Evolutionary conservation across 2,797 vertebrate species (phyloP).

Genomic region (Chiloscyllium punctatum): DNA sequence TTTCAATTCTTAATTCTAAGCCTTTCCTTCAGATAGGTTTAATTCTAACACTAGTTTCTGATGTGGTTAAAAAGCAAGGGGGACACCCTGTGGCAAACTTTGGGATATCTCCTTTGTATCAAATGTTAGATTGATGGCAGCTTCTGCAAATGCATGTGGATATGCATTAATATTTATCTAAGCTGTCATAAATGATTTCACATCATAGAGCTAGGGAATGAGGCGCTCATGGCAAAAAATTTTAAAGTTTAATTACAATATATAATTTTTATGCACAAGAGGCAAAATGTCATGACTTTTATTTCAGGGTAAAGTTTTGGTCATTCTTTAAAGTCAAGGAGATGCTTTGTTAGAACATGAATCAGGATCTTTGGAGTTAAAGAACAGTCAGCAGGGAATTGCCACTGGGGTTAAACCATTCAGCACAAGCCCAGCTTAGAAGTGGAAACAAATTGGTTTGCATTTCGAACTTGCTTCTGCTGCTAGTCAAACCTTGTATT

Average conservation of each 20-base stretch:
- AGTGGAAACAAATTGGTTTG: constrained; percentile 39
- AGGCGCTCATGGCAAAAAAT: constrained; percentile 91
- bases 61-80: constrained; percentile 78
- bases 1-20: constrained; percentile 10
- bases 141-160: constrained; percentile 85
- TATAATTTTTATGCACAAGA: constrained; percentile 96
- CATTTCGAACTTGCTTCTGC: constrained; percentile 38
- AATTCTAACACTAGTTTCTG: constrained; percentile 61
- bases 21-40: not conserved
- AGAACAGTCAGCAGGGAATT: constrained; percentile 37
- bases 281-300: constrained; percentile 86
- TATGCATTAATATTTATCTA: constrained; percentile 98
- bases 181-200: constrained; percentile 98
- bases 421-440: constrained; percentile 26
- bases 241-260: constrained; percentile 94
- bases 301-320: constrained; percentile 85
- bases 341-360: constrained; percentile 49
- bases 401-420: constrained; percentile 37
- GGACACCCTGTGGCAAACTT: constrained; percentile 93
- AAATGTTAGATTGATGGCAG: constrained; percentile 81
- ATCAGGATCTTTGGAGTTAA: constrained; percentile 40
- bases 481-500: constrained; percentile 38
- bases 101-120: constrained; percentile 71
- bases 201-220: constrained; percentile 77
- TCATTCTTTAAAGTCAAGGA: constrained; percentile 65